Conservation (phyloP, 2,113 vertebrate species). For the Crotalus horridus region DNA sequence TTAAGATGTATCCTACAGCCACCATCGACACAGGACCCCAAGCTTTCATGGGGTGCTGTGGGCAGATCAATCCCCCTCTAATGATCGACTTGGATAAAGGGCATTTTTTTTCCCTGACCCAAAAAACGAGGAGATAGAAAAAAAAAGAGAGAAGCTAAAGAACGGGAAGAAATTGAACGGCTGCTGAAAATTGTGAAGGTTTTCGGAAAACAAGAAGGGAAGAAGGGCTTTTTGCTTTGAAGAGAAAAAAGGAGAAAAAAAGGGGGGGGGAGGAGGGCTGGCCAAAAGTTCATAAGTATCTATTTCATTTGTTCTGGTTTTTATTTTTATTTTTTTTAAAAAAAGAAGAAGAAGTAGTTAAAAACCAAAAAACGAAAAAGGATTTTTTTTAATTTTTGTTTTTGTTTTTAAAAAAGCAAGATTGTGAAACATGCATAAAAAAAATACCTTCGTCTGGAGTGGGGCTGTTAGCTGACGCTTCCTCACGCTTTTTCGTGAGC, state of each 20-base stretch:
- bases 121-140: background rate
- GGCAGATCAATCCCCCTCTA: background rate
- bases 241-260: background rate
- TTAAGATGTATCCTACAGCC: background rate
- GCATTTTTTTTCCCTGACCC: background rate
- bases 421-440: conserved; percentile 62
- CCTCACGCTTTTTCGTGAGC: conserved; percentile 89
- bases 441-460: conserved; percentile 70
- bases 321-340: background rate
- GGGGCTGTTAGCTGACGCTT: conserved; percentile 65
- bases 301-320: conserved; percentile 9
- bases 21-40: background rate
- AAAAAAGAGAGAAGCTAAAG: background rate
- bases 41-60: background rate
- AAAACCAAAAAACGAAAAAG: conserved; percentile 10
- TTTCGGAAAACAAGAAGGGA: conserved; percentile 5
- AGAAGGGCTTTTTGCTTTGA: background rate
- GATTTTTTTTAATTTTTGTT: no score
- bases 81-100: background rate
- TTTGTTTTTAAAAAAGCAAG: conserved; percentile 3
- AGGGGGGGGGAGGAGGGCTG: background rate
- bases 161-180: background rate
- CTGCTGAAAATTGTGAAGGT: background rate
- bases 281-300: background rate
- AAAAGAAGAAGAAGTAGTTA: background rate